phyloP scores from a whole-genome alignment of 1,140 invertebrate genomes.

The Drosophila busckii region DNA sequence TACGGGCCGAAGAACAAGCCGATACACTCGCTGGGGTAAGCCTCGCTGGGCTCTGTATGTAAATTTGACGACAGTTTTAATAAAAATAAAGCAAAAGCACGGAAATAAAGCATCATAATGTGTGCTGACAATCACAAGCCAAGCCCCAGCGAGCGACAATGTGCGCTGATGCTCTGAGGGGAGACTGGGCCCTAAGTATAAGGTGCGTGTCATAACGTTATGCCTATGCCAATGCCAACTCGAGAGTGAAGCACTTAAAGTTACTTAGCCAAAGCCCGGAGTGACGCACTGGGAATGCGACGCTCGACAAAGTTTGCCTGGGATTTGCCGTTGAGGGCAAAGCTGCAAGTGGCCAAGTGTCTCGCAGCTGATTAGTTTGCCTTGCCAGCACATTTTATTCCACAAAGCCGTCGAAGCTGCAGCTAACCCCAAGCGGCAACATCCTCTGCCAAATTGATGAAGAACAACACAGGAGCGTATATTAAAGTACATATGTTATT shows the following conservation, averaged over 20 bases:
- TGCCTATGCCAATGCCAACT: not conserved
- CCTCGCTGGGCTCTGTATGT: slow-evolving; percentile 31
- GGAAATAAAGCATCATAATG: slow-evolving; percentile 76
- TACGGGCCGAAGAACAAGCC: slow-evolving; percentile 22
- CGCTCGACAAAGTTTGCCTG: too few relatives aligned
- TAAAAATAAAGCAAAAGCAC: slow-evolving; percentile 49
- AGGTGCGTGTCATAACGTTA: slow-evolving; percentile 63
- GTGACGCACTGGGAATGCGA: slow-evolving; percentile 26
- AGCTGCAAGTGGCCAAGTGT: slow-evolving; percentile 37
- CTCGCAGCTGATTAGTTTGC: slow-evolving; percentile 29
- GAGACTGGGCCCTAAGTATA: slow-evolving; percentile 6
- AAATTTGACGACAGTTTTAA: slow-evolving; percentile 55
- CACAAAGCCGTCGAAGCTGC: too few relatives aligned
- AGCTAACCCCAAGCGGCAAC: too few relatives aligned
- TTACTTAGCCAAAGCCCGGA: slow-evolving; percentile 31
- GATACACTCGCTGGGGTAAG: slow-evolving; percentile 37
- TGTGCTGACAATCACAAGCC: slow-evolving; percentile 53
- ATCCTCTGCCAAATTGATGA: too few relatives aligned
- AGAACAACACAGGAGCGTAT: too few relatives aligned
- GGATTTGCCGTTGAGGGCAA: slow-evolving; percentile 18
- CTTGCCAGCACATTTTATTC: too few relatives aligned
- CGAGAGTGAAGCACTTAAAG: slow-evolving; percentile 27
- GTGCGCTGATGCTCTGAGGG: slow-evolving; percentile 10
- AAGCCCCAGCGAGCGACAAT: too few relatives aligned
- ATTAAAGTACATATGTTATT: too few relatives aligned